These are phyloP conservation scores for Romanogobio albipinnatus DNA, from an alignment of 2,113 vertebrate genomes.

Conservation along the genomic window DNA sequence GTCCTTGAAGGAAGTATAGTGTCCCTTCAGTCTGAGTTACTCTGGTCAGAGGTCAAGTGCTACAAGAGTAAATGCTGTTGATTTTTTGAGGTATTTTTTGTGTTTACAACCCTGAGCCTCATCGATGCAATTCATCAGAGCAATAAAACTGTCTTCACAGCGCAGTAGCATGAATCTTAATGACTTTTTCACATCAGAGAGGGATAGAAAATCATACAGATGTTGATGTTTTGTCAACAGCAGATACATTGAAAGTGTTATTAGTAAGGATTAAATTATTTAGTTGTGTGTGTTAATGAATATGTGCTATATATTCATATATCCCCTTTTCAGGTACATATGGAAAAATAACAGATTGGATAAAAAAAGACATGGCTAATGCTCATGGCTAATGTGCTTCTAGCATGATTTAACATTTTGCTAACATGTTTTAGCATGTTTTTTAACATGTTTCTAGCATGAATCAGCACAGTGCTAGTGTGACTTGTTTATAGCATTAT, in stretches of 20 bases:
- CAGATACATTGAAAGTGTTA: background rate
- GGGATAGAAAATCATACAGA: background rate
- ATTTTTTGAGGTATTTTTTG: slow-evolving; percentile 15
- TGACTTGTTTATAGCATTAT: no score
- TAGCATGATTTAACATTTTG: no score
- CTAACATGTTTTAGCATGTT: no score
- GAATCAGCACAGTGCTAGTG: no score
- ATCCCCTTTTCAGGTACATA: no score
- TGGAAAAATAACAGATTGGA: background rate
- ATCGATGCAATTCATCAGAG: background rate
- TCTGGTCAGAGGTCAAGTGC: slow-evolving; percentile 42
- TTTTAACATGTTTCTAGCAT: no score
- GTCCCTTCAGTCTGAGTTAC: slow-evolving; percentile 56
- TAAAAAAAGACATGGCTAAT: no score
- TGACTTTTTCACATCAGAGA: background rate
- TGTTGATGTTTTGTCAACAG: background rate
- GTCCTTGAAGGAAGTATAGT: slow-evolving; percentile 34
- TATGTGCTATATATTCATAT: background rate
- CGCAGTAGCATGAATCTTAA: background rate
- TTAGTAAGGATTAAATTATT: background rate
- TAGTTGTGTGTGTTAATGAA: background rate
- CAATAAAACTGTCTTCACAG: background rate
- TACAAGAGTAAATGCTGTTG: slow-evolving; percentile 11
- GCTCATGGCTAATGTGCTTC: no score
- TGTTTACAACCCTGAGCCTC: slow-evolving; percentile 29